Evolutionary conservation across 2,888 invertebrate species (phyloP).

Genomic region (Agrochola lychnidis): DNA sequence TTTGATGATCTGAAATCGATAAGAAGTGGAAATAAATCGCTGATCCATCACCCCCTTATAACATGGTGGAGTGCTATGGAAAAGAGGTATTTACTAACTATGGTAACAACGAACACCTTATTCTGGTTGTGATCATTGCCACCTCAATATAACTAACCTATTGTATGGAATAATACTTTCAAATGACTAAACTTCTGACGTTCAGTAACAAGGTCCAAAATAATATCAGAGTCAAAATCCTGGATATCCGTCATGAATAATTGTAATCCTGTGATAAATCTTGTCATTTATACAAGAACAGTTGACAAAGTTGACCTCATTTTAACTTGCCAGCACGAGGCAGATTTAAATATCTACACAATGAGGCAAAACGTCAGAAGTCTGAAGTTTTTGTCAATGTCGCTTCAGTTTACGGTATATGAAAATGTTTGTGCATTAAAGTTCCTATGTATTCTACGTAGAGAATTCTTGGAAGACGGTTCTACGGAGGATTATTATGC

Average conservation of each 20-base stretch:
- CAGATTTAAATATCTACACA: slow-evolving; percentile 9
- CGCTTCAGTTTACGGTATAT: not conserved
- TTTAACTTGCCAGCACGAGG: not conserved
- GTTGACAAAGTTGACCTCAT: not conserved
- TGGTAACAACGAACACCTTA: too few relatives aligned
- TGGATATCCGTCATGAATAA: not conserved
- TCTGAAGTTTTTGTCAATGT: not conserved
- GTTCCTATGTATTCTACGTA: not conserved
- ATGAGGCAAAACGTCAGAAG: not conserved
- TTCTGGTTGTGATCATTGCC: too few relatives aligned
- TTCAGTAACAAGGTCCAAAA: not conserved
- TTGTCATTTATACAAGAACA: not conserved
- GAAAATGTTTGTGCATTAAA: not conserved
- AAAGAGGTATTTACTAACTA: too few relatives aligned
- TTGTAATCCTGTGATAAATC: slow-evolving; percentile 26
- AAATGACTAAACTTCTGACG: not conserved
- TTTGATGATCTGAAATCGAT: too few relatives aligned
- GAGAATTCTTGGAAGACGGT: not conserved
- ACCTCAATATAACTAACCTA: too few relatives aligned
- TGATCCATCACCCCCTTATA: too few relatives aligned
- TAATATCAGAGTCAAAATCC: not conserved
- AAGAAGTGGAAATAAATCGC: too few relatives aligned
- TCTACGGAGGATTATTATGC: not conserved
- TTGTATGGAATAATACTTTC: not conserved
- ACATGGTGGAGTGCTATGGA: too few relatives aligned